phyloP scores from a whole-genome alignment of 2,888 invertebrate species.

The Halictus quadricinctus region DNA sequence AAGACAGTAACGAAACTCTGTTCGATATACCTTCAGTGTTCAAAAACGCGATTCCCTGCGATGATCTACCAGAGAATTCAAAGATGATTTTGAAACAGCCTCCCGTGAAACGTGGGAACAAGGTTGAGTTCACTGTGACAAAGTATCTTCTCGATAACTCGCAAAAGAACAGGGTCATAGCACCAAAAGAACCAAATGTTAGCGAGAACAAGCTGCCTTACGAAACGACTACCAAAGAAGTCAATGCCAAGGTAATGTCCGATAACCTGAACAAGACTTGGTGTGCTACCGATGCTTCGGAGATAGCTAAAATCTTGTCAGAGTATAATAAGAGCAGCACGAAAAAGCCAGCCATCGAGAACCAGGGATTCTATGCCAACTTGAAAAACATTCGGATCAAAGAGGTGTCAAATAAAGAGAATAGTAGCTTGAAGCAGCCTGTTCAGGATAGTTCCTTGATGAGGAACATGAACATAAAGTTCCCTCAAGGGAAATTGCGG shows the following conservation, averaged over 20 bases:
- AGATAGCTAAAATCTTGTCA: constrained; percentile 73
- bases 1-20: constrained; percentile 70
- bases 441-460: background rate
- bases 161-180: constrained; percentile 38
- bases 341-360: constrained; percentile 37
- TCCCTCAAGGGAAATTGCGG: constrained; percentile 63
- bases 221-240: constrained; percentile 7
- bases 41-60: constrained; percentile 61
- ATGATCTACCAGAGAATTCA: constrained; percentile 38
- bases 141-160: constrained; percentile 37
- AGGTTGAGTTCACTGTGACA: constrained; percentile 39
- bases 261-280: constrained; percentile 29
- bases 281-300: constrained; percentile 65
- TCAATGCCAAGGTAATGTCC: background rate
- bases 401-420: constrained; percentile 7
- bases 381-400: constrained; percentile 31
- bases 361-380: background rate
- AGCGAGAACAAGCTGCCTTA: constrained; percentile 13
- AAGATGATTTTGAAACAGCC: background rate
- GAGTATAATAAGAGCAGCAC: constrained; percentile 69
- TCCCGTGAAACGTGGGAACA: constrained; percentile 24
- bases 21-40: constrained; percentile 73
- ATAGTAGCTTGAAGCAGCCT: background rate
- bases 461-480: constrained; percentile 36
- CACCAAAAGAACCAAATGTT: constrained; percentile 15